Evolutionary conservation across 2,888 invertebrate species (phyloP).

Genomic region (Parelbella ahira): DNA sequence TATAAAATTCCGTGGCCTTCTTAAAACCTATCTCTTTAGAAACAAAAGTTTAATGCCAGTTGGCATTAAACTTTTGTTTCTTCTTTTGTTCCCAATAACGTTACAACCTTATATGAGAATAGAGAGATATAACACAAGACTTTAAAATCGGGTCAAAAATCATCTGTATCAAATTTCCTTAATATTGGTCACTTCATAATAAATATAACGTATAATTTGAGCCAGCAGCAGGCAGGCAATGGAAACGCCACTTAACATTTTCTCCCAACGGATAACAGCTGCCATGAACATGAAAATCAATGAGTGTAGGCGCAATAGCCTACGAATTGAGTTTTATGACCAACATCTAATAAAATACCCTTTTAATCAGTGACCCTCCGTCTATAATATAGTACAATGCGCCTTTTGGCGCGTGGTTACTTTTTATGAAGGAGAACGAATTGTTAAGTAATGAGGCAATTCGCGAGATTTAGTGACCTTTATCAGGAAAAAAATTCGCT

Average conservation of each 20-base stretch:
- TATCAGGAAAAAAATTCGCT: too few relatives aligned
- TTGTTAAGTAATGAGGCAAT: constrained; percentile 8
- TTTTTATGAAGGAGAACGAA: constrained; percentile 7
- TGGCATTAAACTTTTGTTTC: too few relatives aligned
- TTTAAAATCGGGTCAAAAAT: too few relatives aligned
- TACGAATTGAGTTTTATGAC: constrained; percentile 23
- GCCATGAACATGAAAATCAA: constrained; percentile 30
- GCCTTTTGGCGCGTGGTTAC: constrained; percentile 1
- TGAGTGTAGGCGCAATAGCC: constrained; percentile 14
- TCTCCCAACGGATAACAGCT: constrained; percentile 3
- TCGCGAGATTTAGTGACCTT: too few relatives aligned
- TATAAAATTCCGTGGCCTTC: too few relatives aligned
- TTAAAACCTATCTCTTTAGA: too few relatives aligned
- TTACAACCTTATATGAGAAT: too few relatives aligned
- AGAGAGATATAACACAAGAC: too few relatives aligned
- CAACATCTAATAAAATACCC: constrained; percentile 25
- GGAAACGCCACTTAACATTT: neutral
- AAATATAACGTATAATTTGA: too few relatives aligned
- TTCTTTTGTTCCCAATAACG: too few relatives aligned
- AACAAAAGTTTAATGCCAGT: too few relatives aligned
- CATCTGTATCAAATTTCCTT: neutral
- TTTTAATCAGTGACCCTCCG: constrained; percentile 24
- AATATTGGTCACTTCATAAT: neutral
- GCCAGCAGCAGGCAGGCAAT: neutral
- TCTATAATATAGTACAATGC: neutral